Base-by-base conservation (phyloP, 2,113 vertebrate species). In the Callocephalon fimbriatum region DNA sequence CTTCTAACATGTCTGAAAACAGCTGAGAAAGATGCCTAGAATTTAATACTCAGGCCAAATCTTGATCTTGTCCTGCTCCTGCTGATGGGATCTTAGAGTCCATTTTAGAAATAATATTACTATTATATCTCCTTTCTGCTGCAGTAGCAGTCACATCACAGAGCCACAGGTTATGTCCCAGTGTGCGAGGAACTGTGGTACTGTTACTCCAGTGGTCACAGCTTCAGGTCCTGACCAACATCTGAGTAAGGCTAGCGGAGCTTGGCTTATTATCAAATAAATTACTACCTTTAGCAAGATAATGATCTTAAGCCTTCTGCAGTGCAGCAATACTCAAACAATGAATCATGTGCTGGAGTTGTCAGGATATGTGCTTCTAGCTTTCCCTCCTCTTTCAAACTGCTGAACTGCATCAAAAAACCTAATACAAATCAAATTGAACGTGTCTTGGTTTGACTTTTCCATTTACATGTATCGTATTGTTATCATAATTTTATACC, bases 221-320 rank as follows among this genome's bases (percentile, higher is more conserved):
- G 65, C 70, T 88, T 90, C 54, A 35, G 51, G 40, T 82, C 77
- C 88, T 87, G 58, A 66, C 76, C 91, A 75, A n/a, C 12, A 10
- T 62, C 42, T 79, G 44, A 92, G 76, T 56, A 85, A 91, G 44
- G 62, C 47, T 95, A 95, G 65, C 3, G 0, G 80, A 93, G 83
- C 77, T 78, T 89, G 35, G 70, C 86, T 93, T 77, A 95, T 95
- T 95, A 86, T 75, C 68, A 95, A 56, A 87, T 75, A 95, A 93
- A 96, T 92, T 89, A 88, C 86, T 81, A 61, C 86, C 68, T 88
- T 93, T 67, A 91, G 89, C 87, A 87, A 93, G 90, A 94, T 92
- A 96, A 95, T 78, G 38, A 93, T 95, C 72, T 65, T 75, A 81
- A 88, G 45, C 44, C 31, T 68, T 94, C 61, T 93, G 91, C 80